phyloP scores from a whole-genome alignment of 2,888 invertebrate species.

The Eulithis testata region DNA sequence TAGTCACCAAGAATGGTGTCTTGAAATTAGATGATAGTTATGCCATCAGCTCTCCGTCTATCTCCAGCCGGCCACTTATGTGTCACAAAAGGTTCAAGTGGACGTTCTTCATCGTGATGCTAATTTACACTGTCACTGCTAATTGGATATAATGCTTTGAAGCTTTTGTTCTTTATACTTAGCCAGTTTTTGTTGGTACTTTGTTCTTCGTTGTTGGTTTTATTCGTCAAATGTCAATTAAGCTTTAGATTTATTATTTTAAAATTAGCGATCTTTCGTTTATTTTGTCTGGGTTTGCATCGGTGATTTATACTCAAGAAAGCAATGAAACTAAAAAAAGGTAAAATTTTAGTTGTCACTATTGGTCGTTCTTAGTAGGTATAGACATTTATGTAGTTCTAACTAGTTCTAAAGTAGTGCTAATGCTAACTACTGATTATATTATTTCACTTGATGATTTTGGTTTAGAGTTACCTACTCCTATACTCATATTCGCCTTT shows the following conservation, averaged over 20 bases:
- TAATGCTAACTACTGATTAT: no score
- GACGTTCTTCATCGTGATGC: conserved; percentile 60
- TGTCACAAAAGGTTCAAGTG: conserved; percentile 51
- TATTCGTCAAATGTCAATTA: conserved; percentile 27
- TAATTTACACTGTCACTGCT: conserved; percentile 61
- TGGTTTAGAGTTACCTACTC: no score
- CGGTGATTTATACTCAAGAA: neutral
- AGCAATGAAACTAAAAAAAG: no score
- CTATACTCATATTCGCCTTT: no score
- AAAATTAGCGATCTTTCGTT: conserved; percentile 11
- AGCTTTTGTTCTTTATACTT: conserved; percentile 27
- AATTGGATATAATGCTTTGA: conserved; percentile 50
- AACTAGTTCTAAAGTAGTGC: no score
- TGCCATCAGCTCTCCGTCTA: conserved; percentile 21
- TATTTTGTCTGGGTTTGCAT: neutral
- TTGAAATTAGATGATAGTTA: conserved; percentile 19
- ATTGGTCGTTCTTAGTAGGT: no score
- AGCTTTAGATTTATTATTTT: conserved; percentile 23
- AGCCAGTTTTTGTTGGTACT: conserved; percentile 20
- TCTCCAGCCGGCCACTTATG: conserved; percentile 49
- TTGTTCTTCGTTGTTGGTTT: conserved; percentile 20
- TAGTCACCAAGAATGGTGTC: neutral
- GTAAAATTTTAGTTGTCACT: no score
- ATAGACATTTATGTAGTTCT: no score
- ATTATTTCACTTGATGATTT: no score